phyloP scores from a whole-genome alignment of 1,140 invertebrate genomes.

The Dendrolimus punctatus region DNA sequence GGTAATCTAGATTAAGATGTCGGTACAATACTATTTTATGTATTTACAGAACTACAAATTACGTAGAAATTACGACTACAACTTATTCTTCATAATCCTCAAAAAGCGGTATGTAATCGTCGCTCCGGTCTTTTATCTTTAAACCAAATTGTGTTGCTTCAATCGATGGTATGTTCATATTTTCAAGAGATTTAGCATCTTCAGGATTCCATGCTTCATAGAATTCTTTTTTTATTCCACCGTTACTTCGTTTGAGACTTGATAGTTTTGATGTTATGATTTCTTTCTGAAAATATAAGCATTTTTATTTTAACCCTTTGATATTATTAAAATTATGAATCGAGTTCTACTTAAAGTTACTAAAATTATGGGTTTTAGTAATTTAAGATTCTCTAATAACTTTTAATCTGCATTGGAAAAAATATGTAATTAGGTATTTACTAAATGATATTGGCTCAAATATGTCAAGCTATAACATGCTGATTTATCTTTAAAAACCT shows the following conservation, averaged over 20 bases:
- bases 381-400: too few species aligned
- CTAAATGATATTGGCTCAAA: too few species aligned
- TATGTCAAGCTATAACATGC: too few species aligned
- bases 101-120: conserved; percentile 49
- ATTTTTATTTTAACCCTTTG: background rate
- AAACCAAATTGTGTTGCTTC: conserved; percentile 45
- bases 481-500: too few species aligned
- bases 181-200: conserved; percentile 26
- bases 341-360: background rate
- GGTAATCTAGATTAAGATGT: too few species aligned
- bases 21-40: too few species aligned
- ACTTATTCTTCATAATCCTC: conserved; percentile 43
- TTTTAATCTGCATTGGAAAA: too few species aligned
- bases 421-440: too few species aligned
- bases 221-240: conserved; percentile 25
- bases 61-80: background rate
- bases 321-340: background rate
- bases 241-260: conserved; percentile 35
- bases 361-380: too few species aligned
- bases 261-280: conserved; percentile 37
- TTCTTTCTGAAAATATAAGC: conserved; percentile 43
- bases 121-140: conserved; percentile 45
- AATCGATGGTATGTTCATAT: conserved; percentile 27
- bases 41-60: too few species aligned
- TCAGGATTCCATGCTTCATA: conserved; percentile 30